Percentiles rank a stretch among this genome's conserved stretches.
Evolutionary conservation across 1,140 invertebrate genomes (phyloP).

Genomic region (Arion vulgaris): DNA sequence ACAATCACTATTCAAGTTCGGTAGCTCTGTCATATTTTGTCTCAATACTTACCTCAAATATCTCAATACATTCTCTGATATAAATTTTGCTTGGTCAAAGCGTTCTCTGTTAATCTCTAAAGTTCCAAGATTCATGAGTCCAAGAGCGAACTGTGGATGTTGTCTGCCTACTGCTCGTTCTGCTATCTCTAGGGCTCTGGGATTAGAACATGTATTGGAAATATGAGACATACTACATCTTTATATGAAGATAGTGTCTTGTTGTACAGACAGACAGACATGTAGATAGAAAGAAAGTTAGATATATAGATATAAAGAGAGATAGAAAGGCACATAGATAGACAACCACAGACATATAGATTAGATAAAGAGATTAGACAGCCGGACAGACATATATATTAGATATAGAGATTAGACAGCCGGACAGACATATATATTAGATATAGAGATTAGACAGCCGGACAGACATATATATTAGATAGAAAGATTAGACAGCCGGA

Average conservation of each 20-base stretch:
- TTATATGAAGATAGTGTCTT: too few relatives aligned
- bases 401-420: too few relatives aligned
- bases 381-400: too few relatives aligned
- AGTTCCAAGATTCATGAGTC: conserved; percentile 42
- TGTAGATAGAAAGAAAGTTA: not conserved
- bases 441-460: not conserved
- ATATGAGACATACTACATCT: too few relatives aligned
- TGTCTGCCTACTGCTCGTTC: conserved; percentile 39
- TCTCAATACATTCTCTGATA: conserved; percentile 38
- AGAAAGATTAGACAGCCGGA: not conserved
- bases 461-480: not conserved
- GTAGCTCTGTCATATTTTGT: too few relatives aligned
- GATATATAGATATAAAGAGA: not conserved
- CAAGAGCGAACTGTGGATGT: conserved; percentile 42
- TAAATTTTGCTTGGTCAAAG: conserved; percentile 35
- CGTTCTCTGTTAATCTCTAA: conserved; percentile 40
- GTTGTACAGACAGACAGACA: conserved; percentile 1
- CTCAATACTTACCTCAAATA: conserved; percentile 34
- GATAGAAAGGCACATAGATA: not conserved
- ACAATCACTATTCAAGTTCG: too few relatives aligned
- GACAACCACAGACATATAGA: too few relatives aligned
- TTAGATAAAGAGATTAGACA: too few relatives aligned
- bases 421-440: too few relatives aligned
- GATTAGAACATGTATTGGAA: not conserved
- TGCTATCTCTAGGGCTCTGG: conserved; percentile 41